Conservation (phyloP, 2,113 vertebrate species). For the Tichodroma muraria region DNA sequence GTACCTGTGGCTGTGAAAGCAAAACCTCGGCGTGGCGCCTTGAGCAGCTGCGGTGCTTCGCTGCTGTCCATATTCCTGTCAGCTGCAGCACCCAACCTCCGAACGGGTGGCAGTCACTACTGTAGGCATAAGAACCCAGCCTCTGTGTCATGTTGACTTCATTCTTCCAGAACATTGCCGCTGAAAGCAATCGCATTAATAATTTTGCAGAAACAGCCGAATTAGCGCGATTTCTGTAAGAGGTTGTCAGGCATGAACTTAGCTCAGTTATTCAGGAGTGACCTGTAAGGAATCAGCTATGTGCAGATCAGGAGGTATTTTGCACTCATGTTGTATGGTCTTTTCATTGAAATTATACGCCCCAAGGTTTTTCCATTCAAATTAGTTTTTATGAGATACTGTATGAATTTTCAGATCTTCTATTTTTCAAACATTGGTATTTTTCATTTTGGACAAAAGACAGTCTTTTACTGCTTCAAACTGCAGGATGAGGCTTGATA, state of each 20-base stretch:
- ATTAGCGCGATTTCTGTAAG: not conserved
- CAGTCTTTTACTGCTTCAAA: not conserved
- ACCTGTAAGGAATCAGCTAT: not conserved
- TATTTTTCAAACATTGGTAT: not conserved
- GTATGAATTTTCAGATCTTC: not conserved
- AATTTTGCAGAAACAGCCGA: not conserved
- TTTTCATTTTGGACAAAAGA: not conserved
- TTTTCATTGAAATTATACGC: not conserved
- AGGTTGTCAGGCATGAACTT: not conserved
- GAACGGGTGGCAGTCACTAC: not conserved
- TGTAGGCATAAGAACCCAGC: not conserved
- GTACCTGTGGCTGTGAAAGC: not conserved
- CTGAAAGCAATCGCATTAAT: not conserved
- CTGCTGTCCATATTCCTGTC: fast-evolving
- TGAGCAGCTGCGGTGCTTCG: not conserved
- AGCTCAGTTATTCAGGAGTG: not conserved
- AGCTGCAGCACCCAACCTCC: not conserved
- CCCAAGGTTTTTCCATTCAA: not conserved
- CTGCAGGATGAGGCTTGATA: not conserved
- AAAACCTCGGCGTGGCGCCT: not conserved
- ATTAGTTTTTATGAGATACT: not conserved
- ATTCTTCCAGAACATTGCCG: not conserved
- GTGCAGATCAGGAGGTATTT: not conserved
- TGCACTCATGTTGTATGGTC: not conserved
- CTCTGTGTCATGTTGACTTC: not conserved